Evolutionary conservation across 2,797 vertebrate species (phyloP).

Genomic region (Enteromius fasciolatus): DNA sequence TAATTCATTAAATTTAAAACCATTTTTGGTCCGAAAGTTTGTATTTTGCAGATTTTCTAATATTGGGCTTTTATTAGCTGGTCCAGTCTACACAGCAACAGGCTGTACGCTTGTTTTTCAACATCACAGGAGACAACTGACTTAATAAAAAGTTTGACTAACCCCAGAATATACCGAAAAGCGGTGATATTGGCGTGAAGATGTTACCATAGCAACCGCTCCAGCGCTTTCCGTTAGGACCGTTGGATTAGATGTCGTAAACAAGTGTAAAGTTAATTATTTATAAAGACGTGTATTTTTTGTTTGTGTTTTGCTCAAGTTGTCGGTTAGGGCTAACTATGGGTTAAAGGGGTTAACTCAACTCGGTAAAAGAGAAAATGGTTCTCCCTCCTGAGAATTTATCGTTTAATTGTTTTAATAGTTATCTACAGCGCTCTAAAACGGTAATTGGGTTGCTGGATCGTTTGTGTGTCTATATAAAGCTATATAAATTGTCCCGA

Average conservation of each 20-base stretch:
- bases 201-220: neutral
- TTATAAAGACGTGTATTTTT: neutral
- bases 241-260: neutral
- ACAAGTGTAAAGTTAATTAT: neutral
- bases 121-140: neutral
- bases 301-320: neutral
- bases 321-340: neutral
- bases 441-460: neutral
- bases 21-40: neutral
- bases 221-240: neutral
- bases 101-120: neutral
- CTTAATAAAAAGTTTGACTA: neutral
- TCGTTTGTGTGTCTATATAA: neutral
- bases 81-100: neutral
- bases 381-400: neutral
- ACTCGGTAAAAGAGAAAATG: too few relatives aligned
- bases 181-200: neutral
- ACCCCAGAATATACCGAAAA: neutral
- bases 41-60: neutral
- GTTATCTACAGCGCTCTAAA: neutral
- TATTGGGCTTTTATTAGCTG: neutral
- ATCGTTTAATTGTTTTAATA: neutral
- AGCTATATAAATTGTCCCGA: neutral
- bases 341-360: too few relatives aligned
- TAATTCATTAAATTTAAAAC: too few relatives aligned